Evolutionary conservation across 2,797 vertebrate genomes (phyloP), one percentile per base, ranked within the genome.

Genomic region (Clarias laeviceps): DNA sequence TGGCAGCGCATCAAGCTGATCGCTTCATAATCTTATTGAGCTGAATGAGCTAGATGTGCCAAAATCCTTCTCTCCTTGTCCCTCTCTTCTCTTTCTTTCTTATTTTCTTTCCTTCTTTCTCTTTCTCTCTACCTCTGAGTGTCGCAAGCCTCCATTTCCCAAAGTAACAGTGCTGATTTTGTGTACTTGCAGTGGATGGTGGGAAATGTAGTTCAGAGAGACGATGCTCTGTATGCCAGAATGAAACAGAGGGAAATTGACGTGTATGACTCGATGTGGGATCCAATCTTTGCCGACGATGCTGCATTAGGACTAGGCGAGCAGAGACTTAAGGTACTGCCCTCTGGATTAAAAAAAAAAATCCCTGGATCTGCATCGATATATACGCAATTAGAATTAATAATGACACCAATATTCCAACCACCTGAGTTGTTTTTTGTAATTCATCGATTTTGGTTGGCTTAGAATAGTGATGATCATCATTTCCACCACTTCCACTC

Each of bases 211-310:
- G 95, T 94, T 96, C 95, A 96, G 94, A 96, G 95, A 95, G 95
- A 96, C 95, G 95, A 96, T 96, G 94, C 94, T 94, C 94, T 95
- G 94, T 96, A 96, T 96, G 95, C 95, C 95, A 95, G 94, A 96
- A 96, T 96, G 95, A 96, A 96, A 96, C 95, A 96, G 95, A 96
- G 95, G 95, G 95, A 96, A 95, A 95, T 96, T 96, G 95, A 96
- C 94, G 95, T 94, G 91, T 95, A 95, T 96, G 95, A 96, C 94
- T 95, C 95, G 94, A 95, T 96, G 95, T 96, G 95, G 95, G 95
- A 95, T 95, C 95, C 95, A 93, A 95, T 96, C 95, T 95, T 95
- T 96, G 93, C 95, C 94, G 95, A 96, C 94, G 95, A 96, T 95
- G 94, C 94, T 91, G 95, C 95, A 93, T 95, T 96, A 95, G 95